Evolutionary conservation across 1,140 invertebrate species (phyloP).

Genomic region (Ptiloglossa arizonensis): DNA sequence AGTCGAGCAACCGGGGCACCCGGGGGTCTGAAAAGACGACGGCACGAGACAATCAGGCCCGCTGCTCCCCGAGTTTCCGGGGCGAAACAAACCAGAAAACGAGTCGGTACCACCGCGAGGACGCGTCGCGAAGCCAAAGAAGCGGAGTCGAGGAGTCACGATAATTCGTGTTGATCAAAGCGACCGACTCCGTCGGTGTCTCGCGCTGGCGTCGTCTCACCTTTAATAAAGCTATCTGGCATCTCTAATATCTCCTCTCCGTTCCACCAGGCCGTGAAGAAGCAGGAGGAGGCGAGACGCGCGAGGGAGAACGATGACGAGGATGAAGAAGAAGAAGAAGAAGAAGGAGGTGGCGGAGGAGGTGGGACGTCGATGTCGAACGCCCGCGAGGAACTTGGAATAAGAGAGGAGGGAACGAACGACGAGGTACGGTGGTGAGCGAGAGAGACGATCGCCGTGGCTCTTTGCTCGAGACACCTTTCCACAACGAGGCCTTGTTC

Average conservation of each 20-base stretch:
- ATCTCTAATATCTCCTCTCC: conserved; percentile 73
- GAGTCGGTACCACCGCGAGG: neutral
- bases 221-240: conserved; percentile 76
- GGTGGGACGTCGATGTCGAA: conserved; percentile 5
- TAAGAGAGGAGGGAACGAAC: conserved; percentile 8
- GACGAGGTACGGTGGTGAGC: no score
- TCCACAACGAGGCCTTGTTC: conserved; percentile 76
- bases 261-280: conserved; percentile 17
- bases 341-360: neutral
- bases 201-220: conserved; percentile 68
- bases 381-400: conserved; percentile 3
- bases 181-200: conserved; percentile 72
- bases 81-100: conserved; percentile 21
- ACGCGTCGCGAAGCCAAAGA: conserved; percentile 11
- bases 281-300: conserved; percentile 14
- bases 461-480: conserved; percentile 67
- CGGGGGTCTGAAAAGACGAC: neutral
- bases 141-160: conserved; percentile 54
- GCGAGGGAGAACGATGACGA: conserved; percentile 15
- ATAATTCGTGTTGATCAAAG: conserved; percentile 74
- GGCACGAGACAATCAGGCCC: conserved; percentile 45
- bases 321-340: no score
- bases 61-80: neutral
- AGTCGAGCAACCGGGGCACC: neutral
- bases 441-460: conserved; percentile 41